A percentile compares a stretch with the other conserved stretches of the same genome.
phyloP scores from a whole-genome alignment of 1,140 invertebrate genomes.

The Solen grandis region DNA sequence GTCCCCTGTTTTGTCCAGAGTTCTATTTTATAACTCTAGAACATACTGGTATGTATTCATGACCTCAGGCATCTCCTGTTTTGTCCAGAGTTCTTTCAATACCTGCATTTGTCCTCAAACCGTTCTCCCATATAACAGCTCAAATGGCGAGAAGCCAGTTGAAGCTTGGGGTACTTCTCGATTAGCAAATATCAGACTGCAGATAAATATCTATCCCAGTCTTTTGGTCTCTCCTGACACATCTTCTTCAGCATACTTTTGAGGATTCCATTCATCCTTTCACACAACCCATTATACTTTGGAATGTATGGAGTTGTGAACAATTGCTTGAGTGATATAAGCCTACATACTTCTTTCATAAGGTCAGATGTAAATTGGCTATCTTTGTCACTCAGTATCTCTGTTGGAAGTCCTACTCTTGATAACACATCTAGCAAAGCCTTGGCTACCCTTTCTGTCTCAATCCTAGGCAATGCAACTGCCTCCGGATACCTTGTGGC shows the following conservation, averaged over 20 bases:
- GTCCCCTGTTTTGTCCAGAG: not conserved
- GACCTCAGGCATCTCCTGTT: conserved; percentile 16
- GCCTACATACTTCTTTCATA: conserved; percentile 9
- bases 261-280: conserved; percentile 68
- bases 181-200: conserved; percentile 48
- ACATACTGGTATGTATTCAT: no score
- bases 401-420: conserved; percentile 78
- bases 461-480: conserved; percentile 41
- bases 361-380: conserved; percentile 49
- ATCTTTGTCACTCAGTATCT: conserved; percentile 54
- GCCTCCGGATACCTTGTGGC: no score
- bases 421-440: conserved; percentile 70
- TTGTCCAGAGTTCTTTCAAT: conserved; percentile 65
- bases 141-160: no score
- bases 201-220: conserved; percentile 64
- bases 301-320: conserved; percentile 38
- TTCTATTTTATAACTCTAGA: not conserved
- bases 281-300: conserved; percentile 51
- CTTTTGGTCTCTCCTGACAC: conserved; percentile 24
- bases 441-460: conserved; percentile 53
- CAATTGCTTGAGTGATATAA: conserved; percentile 8
- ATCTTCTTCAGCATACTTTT: conserved; percentile 52
- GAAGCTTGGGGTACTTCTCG: conserved; percentile 46
- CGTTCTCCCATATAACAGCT: conserved; percentile 66
- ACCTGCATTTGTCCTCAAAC: conserved; percentile 61